Percentiles rank a stretch among this genome's conserved stretches.
Evolutionary conservation across 2,113 vertebrate genomes (phyloP).

Genomic region (Trematomus loennbergii): DNA sequence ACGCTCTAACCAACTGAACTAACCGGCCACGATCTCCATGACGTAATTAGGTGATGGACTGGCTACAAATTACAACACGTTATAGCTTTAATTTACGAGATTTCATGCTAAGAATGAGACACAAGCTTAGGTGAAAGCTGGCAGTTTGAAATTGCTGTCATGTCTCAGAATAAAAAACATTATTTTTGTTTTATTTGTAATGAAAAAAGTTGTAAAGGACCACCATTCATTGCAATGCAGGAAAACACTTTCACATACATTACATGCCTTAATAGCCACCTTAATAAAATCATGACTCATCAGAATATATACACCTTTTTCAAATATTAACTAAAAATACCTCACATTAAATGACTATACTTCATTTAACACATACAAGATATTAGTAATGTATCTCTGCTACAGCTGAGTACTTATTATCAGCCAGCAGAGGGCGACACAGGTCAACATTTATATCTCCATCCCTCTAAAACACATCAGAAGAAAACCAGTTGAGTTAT

Average conservation of each 20-base stretch:
- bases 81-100: no score
- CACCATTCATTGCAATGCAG: neutral
- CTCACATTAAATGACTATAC: neutral
- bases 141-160: no score
- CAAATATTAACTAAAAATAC: neutral
- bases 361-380: neutral
- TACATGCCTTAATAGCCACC: neutral
- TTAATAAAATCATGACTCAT: neutral
- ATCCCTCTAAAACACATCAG: accelerated
- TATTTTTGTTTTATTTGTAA: neutral
- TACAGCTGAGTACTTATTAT: neutral
- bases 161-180: neutral
- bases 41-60: no score
- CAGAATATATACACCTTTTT: neutral
- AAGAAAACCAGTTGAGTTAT: neutral
- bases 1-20: slow-evolving; percentile 80
- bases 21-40: slow-evolving; percentile 44
- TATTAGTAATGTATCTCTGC: neutral
- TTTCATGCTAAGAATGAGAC: no score
- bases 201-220: neutral
- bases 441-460: neutral
- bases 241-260: neutral
- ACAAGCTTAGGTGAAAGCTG: no score
- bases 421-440: slow-evolving; percentile 60
- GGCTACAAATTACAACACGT: no score